Percentiles rank a stretch among this genome's conserved stretches.
Evolutionary conservation across 2,888 invertebrate species (phyloP).

Genomic region (Nomada ruficornis): DNA sequence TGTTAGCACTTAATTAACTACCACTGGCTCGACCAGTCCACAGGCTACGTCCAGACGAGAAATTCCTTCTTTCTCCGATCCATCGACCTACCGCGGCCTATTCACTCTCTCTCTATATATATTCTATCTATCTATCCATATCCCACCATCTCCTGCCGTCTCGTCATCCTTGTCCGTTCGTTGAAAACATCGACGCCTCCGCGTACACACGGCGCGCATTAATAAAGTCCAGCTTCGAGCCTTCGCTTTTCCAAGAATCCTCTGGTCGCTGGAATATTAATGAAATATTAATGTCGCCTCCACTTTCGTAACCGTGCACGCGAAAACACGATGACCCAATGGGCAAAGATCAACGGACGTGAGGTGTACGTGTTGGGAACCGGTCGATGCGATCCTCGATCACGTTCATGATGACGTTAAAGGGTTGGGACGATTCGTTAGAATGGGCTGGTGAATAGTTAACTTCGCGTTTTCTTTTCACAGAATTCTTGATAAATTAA

Average conservation of each 20-base stretch:
- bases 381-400: neutral
- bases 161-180: neutral
- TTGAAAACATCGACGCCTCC: constrained; percentile 53
- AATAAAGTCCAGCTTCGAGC: constrained; percentile 53
- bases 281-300: constrained; percentile 70
- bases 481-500: no score
- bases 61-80: constrained; percentile 61
- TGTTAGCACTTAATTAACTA: constrained; percentile 83
- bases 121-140: neutral
- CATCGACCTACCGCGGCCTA: constrained; percentile 14
- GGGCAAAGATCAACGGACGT: constrained; percentile 26
- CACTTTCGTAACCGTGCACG: constrained; percentile 64
- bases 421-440: no score
- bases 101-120: neutral
- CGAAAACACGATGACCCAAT: constrained; percentile 61
- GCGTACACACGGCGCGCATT: constrained; percentile 57
- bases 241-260: constrained; percentile 65
- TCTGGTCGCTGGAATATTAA: constrained; percentile 66
- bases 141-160: neutral
- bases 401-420: no score
- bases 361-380: neutral
- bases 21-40: constrained; percentile 72
- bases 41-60: constrained; percentile 72
- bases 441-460: no score
- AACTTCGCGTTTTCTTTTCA: no score